A percentile compares a stretch with the other conserved stretches of the same genome.
Evolutionary conservation across 2,113 vertebrate species (phyloP).

Genomic region (Chloropsis hardwickii): DNA sequence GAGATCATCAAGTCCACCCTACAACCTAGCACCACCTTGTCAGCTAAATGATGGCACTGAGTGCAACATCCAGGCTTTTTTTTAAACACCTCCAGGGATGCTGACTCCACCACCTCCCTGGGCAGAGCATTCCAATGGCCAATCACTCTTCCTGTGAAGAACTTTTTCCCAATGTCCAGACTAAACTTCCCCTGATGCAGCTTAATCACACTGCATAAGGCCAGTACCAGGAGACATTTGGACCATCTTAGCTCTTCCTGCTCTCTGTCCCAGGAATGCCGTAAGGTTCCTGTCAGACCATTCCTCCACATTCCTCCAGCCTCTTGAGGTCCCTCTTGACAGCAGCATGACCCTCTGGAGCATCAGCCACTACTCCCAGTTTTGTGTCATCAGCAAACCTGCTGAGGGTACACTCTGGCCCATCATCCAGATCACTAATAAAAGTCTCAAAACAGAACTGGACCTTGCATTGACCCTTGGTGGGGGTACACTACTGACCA

Average conservation of each 20-base stretch:
- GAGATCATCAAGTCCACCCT: neutral
- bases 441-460: neutral
- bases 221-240: neutral
- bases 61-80: neutral
- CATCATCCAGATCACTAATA: neutral
- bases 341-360: neutral
- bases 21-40: neutral
- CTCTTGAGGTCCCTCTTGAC: neutral
- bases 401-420: neutral
- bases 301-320: neutral
- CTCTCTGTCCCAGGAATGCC: neutral
- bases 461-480: fast-evolving
- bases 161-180: neutral
- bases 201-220: neutral
- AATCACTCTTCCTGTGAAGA: neutral
- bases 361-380: neutral
- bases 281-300: neutral
- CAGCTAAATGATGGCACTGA: neutral
- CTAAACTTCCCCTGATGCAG: neutral
- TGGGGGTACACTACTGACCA: neutral
- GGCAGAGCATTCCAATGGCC: neutral
- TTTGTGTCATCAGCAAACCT: neutral
- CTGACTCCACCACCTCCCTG: neutral
- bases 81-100: neutral
- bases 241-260: neutral